Conservation (phyloP, 2,888 invertebrate genomes). For the Coecobrya sp. region DNA sequence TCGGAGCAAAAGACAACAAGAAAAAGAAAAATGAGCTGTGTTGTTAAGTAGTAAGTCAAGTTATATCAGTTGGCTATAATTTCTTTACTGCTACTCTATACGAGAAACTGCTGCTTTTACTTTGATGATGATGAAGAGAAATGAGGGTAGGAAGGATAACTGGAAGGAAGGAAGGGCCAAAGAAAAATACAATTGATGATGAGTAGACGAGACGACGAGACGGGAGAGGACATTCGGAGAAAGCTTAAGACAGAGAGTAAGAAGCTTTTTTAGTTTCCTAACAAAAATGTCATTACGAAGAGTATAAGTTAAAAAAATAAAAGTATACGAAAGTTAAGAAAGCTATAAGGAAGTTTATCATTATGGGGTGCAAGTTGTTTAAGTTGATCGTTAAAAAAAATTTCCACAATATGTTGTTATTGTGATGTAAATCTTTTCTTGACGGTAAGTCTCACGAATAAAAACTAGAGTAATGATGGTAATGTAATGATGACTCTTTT, state of each 20-base stretch:
- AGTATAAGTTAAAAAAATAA: background rate
- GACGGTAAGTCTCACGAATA: background rate
- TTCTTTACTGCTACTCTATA: background rate
- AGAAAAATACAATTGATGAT: background rate
- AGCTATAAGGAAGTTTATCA: too few relatives aligned
- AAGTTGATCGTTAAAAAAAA: too few relatives aligned
- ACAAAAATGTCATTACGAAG: conserved; percentile 13
- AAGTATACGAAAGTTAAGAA: background rate
- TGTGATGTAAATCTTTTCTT: background rate
- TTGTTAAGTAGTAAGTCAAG: background rate
- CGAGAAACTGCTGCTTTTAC: background rate
- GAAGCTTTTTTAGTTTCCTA: background rate
- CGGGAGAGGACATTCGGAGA: conserved; percentile 6
- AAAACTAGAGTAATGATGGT: background rate
- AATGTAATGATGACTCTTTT: background rate
- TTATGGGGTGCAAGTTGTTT: too few relatives aligned
- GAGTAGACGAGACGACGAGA: background rate
- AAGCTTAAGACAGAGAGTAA: background rate
- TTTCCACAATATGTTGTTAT: background rate
- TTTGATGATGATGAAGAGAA: conserved; percentile 66
- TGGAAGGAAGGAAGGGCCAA: background rate
- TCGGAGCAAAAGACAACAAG: background rate
- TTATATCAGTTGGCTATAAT: background rate
- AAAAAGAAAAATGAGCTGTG: background rate
- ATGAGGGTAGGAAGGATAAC: conserved; percentile 43